Base-by-base conservation (phyloP, 2,888 invertebrate species). In the Clistopyga incitator region DNA sequence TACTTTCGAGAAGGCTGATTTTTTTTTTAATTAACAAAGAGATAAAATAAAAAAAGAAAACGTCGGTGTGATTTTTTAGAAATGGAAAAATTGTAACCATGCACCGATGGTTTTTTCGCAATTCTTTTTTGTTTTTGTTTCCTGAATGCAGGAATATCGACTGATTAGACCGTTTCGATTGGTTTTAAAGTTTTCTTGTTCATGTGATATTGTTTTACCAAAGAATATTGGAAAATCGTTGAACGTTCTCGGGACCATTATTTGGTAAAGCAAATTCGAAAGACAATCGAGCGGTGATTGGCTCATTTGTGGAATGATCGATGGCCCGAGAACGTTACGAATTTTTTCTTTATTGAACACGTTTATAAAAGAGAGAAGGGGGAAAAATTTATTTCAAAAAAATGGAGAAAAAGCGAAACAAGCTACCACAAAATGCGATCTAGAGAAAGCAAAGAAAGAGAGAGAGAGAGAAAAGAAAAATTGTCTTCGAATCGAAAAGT, bases 191-290 rank as follows among this genome's bases (percentile, higher is more conserved):
- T 84, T 85, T 86, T 89, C 87, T 91, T 91, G 89, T 89, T 90
- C 88, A 92, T 93, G 93, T 93, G 93, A 93, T 93, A 93, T 92
- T 90, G 90, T 91, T 89, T 92, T 93, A 93, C 93, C 93, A 93
- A 93, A 93, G 93, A 93, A 91, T 92, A 92, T 92, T 90, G 89
- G 88, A 89, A 92, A 91, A 91, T 90, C 88, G 87, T 90, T 90
- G 87, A 88, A 84, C 87, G 88, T 88, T 89, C 88, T 89, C 88
- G 82, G 88, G 82, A 86, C 68, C 71, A 75, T 38, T 76, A 29
- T 47, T 59, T 64, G 59, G 59, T 65, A 74, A 70, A 34, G 68
- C 81, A 79, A 79, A 82, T 71, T 18, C 2, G 4, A 47, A 13
- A 81, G 67, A 70, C 81, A 56, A 67, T 71, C 38, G 75, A 54